Evolutionary conservation across 2,797 vertebrate species (phyloP).

Genomic region (Trachops cirrhosus): DNA sequence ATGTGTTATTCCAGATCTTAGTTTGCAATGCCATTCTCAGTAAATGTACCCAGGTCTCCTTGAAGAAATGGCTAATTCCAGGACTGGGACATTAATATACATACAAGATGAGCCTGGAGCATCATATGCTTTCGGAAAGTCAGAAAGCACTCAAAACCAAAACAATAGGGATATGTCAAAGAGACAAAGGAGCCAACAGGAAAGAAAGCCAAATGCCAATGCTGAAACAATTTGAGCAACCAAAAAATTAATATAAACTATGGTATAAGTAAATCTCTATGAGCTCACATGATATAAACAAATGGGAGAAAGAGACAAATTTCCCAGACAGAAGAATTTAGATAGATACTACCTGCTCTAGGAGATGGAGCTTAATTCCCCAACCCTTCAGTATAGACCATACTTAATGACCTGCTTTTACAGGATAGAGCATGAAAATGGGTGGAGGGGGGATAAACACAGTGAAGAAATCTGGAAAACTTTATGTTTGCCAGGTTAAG

Average conservation of each 20-base stretch:
- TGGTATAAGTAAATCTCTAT: not conserved
- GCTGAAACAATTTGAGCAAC: not conserved
- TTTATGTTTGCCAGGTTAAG: not conserved
- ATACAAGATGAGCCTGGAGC: not conserved
- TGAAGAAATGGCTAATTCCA: not conserved
- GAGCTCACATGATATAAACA: not conserved
- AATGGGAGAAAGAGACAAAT: not conserved
- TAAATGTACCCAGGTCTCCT: not conserved
- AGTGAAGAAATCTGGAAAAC: not conserved
- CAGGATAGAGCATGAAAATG: not conserved
- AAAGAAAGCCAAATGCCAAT: not conserved
- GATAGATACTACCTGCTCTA: not conserved
- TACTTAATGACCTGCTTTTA: not conserved
- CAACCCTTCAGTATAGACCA: not conserved
- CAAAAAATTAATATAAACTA: not conserved
- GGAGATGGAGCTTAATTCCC: not conserved
- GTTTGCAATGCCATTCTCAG: not conserved
- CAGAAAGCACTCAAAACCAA: not conserved
- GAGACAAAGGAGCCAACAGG: not conserved
- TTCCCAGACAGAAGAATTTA: not conserved
- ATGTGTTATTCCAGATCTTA: not conserved
- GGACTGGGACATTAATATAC: not conserved
- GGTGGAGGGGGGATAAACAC: rapidly evolving
- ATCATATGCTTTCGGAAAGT: not conserved
- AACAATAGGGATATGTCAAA: not conserved